phyloP scores from a whole-genome alignment of 1,140 invertebrate genomes.

The Apis dorsata region DNA sequence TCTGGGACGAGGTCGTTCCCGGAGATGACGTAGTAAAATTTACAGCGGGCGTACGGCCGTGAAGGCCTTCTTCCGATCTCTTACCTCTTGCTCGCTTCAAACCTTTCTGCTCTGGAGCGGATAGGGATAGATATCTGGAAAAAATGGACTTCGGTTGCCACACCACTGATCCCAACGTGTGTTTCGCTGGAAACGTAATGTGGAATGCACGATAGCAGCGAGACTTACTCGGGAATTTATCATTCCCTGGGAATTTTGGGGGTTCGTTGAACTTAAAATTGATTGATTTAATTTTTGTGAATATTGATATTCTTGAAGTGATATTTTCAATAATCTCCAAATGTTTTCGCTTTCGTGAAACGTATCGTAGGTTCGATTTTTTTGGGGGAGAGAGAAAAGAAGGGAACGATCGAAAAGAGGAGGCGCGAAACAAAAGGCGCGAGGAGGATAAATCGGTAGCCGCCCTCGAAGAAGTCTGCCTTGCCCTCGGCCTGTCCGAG shows the following conservation, averaged over 20 bases:
- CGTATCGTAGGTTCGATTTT: no score
- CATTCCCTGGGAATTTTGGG: no score
- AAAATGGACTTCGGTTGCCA: conserved; percentile 9
- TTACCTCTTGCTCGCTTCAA: conserved; percentile 12
- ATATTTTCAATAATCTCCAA: no score
- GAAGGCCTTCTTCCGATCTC: conserved; percentile 55
- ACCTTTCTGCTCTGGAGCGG: conserved; percentile 43
- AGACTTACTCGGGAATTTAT: no score
- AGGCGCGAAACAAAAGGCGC: neutral
- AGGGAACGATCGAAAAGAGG: neutral
- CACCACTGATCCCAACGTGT: neutral
- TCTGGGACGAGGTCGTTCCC: conserved; percentile 70
- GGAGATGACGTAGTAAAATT: conserved; percentile 67
- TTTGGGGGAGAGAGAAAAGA: no score
- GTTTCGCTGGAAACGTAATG: no score
- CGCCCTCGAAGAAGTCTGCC: conserved; percentile 23
- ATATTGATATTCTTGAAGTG: no score
- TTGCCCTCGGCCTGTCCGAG: conserved; percentile 31
- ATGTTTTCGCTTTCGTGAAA: no score
- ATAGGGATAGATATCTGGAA: neutral
- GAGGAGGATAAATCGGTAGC: conserved; percentile 30
- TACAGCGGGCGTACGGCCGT: conserved; percentile 54
- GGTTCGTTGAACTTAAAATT: no score
- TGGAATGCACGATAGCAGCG: no score
- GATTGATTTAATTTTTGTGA: no score